phyloP scores from a whole-genome alignment of 2,888 invertebrate genomes.

The Luperina nickerlii region DNA sequence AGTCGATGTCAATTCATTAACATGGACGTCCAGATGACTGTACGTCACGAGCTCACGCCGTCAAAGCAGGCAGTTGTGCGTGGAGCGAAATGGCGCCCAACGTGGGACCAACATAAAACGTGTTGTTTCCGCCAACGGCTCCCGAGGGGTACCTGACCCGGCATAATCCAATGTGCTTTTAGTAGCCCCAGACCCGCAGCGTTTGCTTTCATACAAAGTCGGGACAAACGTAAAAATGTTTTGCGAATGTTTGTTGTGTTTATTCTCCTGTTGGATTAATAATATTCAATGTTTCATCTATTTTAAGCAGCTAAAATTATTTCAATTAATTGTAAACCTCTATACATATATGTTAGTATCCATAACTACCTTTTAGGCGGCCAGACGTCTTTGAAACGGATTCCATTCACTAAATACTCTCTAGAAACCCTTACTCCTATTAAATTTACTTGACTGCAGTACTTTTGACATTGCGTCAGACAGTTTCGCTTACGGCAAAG shows the following conservation, averaged over 20 bases:
- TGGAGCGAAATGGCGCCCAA: slow-evolving; percentile 53
- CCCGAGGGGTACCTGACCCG: slow-evolving; percentile 62
- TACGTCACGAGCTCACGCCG: slow-evolving; percentile 46
- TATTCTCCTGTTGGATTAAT: slow-evolving; percentile 1
- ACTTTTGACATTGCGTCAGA: slow-evolving; percentile 13
- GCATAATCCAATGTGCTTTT: slow-evolving; percentile 64
- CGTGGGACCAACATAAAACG: slow-evolving; percentile 59
- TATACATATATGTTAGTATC: neutral
- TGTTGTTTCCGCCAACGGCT: slow-evolving; percentile 51
- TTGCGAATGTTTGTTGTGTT: slow-evolving; percentile 5
- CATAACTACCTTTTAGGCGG: neutral
- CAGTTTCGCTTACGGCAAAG: slow-evolving; percentile 9
- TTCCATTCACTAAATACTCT: slow-evolving; percentile 5
- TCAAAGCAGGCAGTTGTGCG: slow-evolving; percentile 49
- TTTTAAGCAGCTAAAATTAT: neutral
- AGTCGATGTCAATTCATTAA: neutral
- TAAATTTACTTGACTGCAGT: slow-evolving; percentile 19
- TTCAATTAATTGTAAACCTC: neutral
- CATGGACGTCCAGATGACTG: neutral
- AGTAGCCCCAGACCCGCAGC: slow-evolving; percentile 36
- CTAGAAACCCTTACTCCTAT: neutral
- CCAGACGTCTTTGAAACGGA: slow-evolving; percentile 3
- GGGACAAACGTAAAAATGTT: slow-evolving; percentile 34
- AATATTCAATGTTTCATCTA: neutral
- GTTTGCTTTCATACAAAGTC: slow-evolving; percentile 29